Percentiles rank a stretch among this genome's conserved stretches.
Evolutionary conservation across 2,888 invertebrate genomes (phyloP).

Genomic region (Crioceris asparagi): DNA sequence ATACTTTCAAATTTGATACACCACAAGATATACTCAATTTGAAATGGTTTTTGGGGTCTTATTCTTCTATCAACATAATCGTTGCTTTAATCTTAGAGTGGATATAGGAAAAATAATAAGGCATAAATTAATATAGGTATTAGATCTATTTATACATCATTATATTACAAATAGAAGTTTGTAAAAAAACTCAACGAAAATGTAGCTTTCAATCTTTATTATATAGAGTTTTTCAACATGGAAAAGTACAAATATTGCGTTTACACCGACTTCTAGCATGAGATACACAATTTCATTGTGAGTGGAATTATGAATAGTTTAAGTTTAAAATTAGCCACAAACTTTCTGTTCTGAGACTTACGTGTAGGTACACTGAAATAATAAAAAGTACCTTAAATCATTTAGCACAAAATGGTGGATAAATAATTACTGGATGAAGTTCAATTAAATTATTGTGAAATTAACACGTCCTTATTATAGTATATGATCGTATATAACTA

Average conservation of each 20-base stretch:
- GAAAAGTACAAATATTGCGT: conserved; percentile 54
- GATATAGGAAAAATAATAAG: conserved; percentile 12
- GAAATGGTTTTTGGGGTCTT: no score
- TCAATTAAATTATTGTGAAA: no score
- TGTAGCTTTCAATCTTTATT: conserved; percentile 43
- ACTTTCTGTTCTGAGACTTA: conserved; percentile 32
- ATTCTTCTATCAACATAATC: no score
- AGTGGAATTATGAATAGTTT: conserved; percentile 26
- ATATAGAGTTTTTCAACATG: conserved; percentile 49
- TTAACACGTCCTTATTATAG: no score
- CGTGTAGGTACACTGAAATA: conserved; percentile 30
- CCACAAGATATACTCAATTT: no score
- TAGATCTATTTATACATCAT: conserved; percentile 20
- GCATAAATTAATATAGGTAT: conserved; percentile 17
- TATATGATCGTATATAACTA: no score
- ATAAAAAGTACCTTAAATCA: no score
- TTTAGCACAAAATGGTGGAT: no score
- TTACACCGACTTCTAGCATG: conserved; percentile 43
- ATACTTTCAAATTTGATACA: no score
- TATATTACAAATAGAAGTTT: conserved; percentile 19
- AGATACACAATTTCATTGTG: conserved; percentile 38
- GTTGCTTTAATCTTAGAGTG: no score
- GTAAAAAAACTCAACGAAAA: conserved; percentile 23
- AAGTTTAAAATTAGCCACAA: conserved; percentile 35
- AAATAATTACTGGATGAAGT: no score